phyloP scores from a whole-genome alignment of 2,113 vertebrate genomes.

The Nothobranchius kuhntae region DNA sequence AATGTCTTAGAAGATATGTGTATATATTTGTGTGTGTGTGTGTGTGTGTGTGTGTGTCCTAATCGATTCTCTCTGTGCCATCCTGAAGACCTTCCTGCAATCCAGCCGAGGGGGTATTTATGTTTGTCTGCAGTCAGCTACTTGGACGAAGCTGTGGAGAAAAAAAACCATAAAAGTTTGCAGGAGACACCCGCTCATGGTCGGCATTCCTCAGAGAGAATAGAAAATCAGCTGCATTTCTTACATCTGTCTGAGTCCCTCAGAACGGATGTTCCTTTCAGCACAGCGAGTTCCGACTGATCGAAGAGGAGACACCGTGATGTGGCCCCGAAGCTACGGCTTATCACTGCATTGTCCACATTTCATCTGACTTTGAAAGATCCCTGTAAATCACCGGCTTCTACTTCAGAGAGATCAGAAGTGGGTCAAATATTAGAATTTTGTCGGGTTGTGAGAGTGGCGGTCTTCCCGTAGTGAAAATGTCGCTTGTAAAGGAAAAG shows the following conservation, averaged over 20 bases:
- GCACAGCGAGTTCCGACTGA: conserved; percentile 26
- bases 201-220: conserved; percentile 49
- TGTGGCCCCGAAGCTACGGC: conserved; percentile 33
- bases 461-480: not conserved
- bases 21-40: not conserved
- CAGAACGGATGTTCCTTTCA: conserved; percentile 42
- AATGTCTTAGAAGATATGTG: conserved; percentile 22
- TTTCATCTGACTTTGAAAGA: conserved; percentile 29
- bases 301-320: conserved; percentile 13
- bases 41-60: conserved; percentile 30
- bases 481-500: not conserved
- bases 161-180: conserved; percentile 36
- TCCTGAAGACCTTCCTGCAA: conserved; percentile 44
- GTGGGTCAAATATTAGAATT: conserved; percentile 12
- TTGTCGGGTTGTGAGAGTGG: not conserved
- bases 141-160: conserved; percentile 47
- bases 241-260: conserved; percentile 42
- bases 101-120: conserved; percentile 60
- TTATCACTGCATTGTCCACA: conserved; percentile 39
- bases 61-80: conserved; percentile 67
- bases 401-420: conserved; percentile 10
- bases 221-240: conserved; percentile 55
- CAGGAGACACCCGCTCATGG: conserved; percentile 28
- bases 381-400: conserved; percentile 5
- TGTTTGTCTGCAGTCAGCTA: conserved; percentile 62